Evolutionary conservation across 1,140 invertebrate genomes (phyloP).

Genomic region (Andricus grossulariae): DNA sequence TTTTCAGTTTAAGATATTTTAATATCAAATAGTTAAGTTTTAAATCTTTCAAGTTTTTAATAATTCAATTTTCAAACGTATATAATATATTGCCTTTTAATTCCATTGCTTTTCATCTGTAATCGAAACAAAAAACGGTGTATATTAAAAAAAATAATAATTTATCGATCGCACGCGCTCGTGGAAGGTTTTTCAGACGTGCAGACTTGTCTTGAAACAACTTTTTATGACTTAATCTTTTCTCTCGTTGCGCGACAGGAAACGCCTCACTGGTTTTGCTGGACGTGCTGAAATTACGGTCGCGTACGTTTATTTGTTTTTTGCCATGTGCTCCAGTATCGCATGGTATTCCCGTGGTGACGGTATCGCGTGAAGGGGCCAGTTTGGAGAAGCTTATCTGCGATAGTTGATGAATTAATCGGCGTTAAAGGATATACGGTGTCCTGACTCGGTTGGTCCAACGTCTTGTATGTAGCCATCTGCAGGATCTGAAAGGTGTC

Average conservation of each 20-base stretch:
- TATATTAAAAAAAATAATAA: too few species aligned
- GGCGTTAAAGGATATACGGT: constrained; percentile 54
- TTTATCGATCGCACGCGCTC: too few species aligned
- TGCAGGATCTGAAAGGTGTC: constrained; percentile 58
- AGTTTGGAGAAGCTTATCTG: constrained; percentile 59
- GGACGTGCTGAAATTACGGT: constrained; percentile 4
- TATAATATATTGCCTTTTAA: too few species aligned
- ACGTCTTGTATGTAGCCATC: constrained; percentile 40
- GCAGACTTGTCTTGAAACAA: too few species aligned
- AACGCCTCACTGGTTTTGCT: not conserved
- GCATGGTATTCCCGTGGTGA: constrained; percentile 50
- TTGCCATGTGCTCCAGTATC: constrained; percentile 31
- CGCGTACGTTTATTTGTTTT: not conserved
- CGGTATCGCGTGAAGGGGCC: constrained; percentile 61
- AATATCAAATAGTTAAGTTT: too few species aligned
- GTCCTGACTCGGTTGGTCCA: constrained; percentile 32
- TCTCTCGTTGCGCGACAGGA: not conserved
- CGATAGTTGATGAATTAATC: constrained; percentile 66
- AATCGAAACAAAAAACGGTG: too few species aligned
- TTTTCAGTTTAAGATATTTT: too few species aligned
- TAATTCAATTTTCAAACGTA: too few species aligned
- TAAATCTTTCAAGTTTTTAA: too few species aligned
- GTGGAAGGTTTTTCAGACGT: too few species aligned
- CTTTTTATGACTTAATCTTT: not conserved
- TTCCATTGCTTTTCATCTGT: too few species aligned